Evolutionary conservation across 2,797 vertebrate species (phyloP).

Genomic region (Acanthurus tractus): DNA sequence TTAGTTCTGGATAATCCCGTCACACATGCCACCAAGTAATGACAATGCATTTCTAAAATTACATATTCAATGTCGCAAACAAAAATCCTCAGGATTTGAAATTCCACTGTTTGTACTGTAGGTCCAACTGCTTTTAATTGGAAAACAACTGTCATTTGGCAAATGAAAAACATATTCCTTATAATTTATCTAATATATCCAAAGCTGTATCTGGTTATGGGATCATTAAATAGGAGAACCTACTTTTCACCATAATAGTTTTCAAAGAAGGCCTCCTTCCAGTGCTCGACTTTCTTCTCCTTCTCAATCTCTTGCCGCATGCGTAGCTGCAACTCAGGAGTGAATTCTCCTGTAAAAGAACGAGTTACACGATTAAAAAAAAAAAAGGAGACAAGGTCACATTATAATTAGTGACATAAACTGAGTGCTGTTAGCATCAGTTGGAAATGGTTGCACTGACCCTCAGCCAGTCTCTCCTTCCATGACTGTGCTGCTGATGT

Average conservation of each 20-base stretch:
- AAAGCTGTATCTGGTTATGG: neutral
- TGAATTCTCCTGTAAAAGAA: constrained; percentile 91
- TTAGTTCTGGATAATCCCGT: constrained; percentile 2
- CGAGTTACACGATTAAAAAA: constrained; percentile 19
- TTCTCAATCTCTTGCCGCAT: constrained; percentile 98
- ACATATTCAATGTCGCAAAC: constrained; percentile 1
- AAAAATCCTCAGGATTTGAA: neutral
- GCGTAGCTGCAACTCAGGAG: constrained; percentile 95
- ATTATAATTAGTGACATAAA: constrained; percentile 6
- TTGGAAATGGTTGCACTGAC: constrained; percentile 77
- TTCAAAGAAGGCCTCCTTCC: constrained; percentile 98
- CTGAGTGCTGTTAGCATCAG: constrained; percentile 25
- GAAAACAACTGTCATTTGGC: neutral
- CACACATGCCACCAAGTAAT: neutral
- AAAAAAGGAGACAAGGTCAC: neutral
- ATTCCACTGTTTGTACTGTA: constrained; percentile 2
- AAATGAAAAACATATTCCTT: neutral
- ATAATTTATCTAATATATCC: neutral
- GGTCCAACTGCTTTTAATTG: neutral
- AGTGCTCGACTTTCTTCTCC: constrained; percentile 96
- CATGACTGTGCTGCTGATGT: constrained; percentile 97
- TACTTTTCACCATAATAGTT: constrained; percentile 98
- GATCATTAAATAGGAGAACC: constrained; percentile 57
- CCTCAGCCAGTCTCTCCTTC: constrained; percentile 97
- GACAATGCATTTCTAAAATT: constrained; percentile 3